A percentile compares a stretch with the other conserved stretches of the same genome.
These are phyloP conservation scores for Cephus nigrinus DNA, from an alignment of 2,888 invertebrate species.

Conservation along the genomic window DNA sequence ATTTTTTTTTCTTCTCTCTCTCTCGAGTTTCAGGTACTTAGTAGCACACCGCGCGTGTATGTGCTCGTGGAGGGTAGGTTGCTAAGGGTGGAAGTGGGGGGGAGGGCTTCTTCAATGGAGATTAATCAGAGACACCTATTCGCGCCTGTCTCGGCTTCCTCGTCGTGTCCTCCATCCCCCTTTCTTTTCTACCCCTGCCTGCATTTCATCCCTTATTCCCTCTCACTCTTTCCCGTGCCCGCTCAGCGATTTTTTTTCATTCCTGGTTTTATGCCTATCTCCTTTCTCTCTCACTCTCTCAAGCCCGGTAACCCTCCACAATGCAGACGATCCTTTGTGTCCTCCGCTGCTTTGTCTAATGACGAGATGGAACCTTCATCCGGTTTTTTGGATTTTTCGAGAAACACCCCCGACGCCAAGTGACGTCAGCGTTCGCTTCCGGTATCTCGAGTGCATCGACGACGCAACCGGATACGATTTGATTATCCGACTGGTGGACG, in stretches of 20 bases:
- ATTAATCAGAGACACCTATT: constrained; percentile 60
- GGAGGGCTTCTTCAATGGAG: constrained; percentile 31
- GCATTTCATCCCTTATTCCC: no score
- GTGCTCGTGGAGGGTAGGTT: background rate
- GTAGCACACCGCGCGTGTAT: no score
- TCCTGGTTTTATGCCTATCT: no score
- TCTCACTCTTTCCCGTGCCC: no score
- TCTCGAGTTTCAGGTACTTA: no score
- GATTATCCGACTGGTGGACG: no score
- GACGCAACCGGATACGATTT: no score
- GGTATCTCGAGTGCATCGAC: background rate
- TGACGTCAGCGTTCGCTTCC: background rate
- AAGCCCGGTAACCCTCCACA: constrained; percentile 43
- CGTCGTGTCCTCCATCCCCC: no score
- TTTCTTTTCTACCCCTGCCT: no score
- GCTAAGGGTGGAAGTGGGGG: background rate
- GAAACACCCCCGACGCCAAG: background rate
- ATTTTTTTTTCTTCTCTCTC: no score
- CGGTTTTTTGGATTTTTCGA: background rate
- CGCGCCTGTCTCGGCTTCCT: constrained; percentile 30
- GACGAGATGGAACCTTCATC: constrained; percentile 56
- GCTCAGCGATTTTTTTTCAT: no score
- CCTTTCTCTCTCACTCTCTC: constrained; percentile 26
- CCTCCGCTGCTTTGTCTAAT: constrained; percentile 58
- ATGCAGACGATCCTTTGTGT: constrained; percentile 55